Conservation (phyloP, 1,140 invertebrate species). For the Megathymus violae region DNA sequence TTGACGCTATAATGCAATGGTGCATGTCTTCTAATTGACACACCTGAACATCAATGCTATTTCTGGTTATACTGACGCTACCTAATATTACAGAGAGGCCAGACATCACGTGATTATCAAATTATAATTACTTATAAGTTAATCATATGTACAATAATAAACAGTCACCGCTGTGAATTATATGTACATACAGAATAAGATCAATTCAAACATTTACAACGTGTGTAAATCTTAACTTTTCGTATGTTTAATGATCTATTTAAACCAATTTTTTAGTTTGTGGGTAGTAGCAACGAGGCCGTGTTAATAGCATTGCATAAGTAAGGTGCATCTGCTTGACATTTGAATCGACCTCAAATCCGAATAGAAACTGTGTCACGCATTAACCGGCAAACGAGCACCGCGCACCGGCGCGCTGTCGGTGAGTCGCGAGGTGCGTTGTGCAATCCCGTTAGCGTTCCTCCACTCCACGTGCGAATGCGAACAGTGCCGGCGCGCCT, state of each 20-base stretch:
- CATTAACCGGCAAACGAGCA: constrained; percentile 67
- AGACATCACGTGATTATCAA: too few relatives aligned
- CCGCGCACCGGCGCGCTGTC: constrained; percentile 48
- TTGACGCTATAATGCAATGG: too few relatives aligned
- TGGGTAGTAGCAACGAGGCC: constrained; percentile 64
- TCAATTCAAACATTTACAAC: too few relatives aligned
- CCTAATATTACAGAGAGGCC: too few relatives aligned
- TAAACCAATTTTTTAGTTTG: constrained; percentile 55
- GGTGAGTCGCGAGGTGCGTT: constrained; percentile 63
- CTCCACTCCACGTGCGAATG: constrained; percentile 72
- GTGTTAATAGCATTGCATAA: constrained; percentile 77
- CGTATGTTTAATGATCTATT: neutral
- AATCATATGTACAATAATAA: too few relatives aligned
- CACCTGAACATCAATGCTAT: too few relatives aligned
- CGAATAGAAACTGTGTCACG: constrained; percentile 83
- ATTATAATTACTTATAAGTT: too few relatives aligned
- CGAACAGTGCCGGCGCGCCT: constrained; percentile 68
- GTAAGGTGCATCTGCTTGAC: constrained; percentile 81
- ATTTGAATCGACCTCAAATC: constrained; percentile 83
- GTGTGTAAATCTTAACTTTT: neutral
- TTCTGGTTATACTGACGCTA: too few relatives aligned
- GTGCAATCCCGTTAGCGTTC: constrained; percentile 77
- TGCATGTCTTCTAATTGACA: too few relatives aligned
- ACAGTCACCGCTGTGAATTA: too few relatives aligned
- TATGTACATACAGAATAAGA: too few relatives aligned